Conservation (phyloP, 2,888 invertebrate species). For the Oligia fasciuncula region DNA sequence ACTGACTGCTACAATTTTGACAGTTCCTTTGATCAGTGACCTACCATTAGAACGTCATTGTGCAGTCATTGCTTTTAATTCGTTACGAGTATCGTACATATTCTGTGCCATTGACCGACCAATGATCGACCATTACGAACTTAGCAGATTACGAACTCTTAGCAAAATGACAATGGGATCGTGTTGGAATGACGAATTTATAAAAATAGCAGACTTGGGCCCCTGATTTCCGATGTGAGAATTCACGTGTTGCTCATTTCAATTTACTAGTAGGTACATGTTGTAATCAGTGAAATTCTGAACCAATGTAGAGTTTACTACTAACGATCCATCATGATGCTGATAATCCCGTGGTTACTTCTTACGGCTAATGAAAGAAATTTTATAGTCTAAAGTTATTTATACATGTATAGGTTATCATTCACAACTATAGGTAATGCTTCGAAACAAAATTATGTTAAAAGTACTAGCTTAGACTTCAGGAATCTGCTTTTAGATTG, state of each 20-base stretch:
- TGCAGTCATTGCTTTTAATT: too few relatives aligned
- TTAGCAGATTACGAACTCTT: too few relatives aligned
- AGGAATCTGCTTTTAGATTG: neutral
- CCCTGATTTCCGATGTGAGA: neutral
- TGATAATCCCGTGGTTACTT: constrained; percentile 24
- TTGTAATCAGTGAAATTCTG: neutral
- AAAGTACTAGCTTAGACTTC: neutral
- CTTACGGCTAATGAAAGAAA: neutral
- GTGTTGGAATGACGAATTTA: too few relatives aligned
- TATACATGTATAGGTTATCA: constrained; percentile 3
- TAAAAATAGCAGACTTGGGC: too few relatives aligned
- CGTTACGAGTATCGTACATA: too few relatives aligned
- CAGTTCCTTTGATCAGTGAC: too few relatives aligned
- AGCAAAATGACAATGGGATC: too few relatives aligned
- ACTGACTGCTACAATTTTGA: too few relatives aligned
- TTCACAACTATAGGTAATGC: neutral
- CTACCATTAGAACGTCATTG: too few relatives aligned
- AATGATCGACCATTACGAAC: too few relatives aligned
- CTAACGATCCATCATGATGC: neutral
- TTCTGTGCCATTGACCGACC: too few relatives aligned
- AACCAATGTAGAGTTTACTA: neutral
- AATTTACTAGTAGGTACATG: constrained; percentile 6
- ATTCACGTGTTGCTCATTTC: neutral
- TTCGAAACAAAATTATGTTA: neutral
- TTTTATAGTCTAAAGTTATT: constrained; percentile 1